Evolutionary conservation across 1,140 invertebrate species (phyloP), one percentile per base, ranked within the genome.

Genomic region (Musca domestica): DNA sequence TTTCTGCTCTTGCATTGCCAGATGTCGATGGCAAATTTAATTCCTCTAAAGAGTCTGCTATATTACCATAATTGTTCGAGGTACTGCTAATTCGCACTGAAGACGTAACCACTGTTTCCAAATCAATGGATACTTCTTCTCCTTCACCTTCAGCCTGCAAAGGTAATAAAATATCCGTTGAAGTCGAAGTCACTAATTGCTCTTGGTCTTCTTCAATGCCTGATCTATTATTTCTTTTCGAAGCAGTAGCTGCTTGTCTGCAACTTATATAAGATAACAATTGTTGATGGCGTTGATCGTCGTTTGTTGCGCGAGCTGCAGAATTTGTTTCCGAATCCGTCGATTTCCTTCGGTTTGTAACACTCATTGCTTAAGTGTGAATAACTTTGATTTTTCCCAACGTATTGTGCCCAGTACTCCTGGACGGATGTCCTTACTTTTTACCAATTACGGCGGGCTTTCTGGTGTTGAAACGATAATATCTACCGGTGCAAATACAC

Each of bases 341-440:
- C 34, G 56, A 61, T 34, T 61, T 61, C 20, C 56, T 17, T 70
- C 76, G 76, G 71, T 74, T 76, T 77, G 77, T 78, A 75, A 77
- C 76, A 77, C 77, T 77, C 76, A 77, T 77, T 77, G 74, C 76
- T 61, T 23, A 61, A 41, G 34, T 41, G 34, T 41, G 34, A 41
- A 10, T 9, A 41, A 9, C 2, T 41, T 41, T 41, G 34, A 9
- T 41, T 41, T 12, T 41, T 41, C 6, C 6, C 10, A 12, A 41
- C 34, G n/a, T 41, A 41, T 41, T n/a, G n/a, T n/a, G 6, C 34
- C 10, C 12, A 7, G 34, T 41, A 9, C 10, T 41, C 5, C 10
- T 5, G 34, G 34, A 41, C 10, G 5, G 10, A 41, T 41, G 10
- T 41, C 9, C 9, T 30, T 41, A 41, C 12, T 9, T 41, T 41